Conservation (phyloP, 1,140 invertebrate genomes). For the Drosophila nebulosa region DNA sequence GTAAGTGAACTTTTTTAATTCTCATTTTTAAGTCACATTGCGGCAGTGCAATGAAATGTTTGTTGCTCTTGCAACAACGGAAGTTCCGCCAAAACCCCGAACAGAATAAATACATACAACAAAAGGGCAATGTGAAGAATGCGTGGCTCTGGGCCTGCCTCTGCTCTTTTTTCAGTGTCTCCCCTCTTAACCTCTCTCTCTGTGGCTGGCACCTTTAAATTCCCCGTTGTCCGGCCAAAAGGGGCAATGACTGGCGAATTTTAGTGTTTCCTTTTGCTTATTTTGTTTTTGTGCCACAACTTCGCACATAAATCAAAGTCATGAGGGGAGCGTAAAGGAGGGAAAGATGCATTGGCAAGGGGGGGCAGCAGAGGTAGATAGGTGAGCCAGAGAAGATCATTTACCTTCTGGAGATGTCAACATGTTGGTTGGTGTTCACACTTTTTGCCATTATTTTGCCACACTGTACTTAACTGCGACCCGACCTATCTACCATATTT, state of each 20-base stretch:
- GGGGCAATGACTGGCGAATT: constrained; percentile 1
- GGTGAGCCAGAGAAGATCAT: not conserved
- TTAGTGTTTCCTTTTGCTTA: not conserved
- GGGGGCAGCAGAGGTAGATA: not conserved
- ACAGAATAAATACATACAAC: not conserved
- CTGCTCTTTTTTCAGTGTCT: not conserved
- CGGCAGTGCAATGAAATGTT: not conserved
- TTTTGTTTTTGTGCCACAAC: not conserved
- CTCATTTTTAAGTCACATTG: not conserved
- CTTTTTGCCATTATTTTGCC: not conserved
- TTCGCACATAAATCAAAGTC: constrained; percentile 1
- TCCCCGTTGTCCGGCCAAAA: not conserved
- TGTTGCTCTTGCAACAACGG: not conserved
- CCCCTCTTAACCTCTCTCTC: not conserved
- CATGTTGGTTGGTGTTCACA: not conserved
- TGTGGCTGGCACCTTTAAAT: not conserved
- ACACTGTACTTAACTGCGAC: not conserved
- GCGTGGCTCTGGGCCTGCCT: not conserved
- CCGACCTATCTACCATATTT: constrained; percentile 1
- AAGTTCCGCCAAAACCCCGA: not conserved
- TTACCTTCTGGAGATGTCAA: not conserved
- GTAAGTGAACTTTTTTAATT: not conserved
- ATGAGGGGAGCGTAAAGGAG: not conserved
- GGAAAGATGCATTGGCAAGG: not conserved
- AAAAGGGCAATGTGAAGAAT: not conserved